phyloP scores from a whole-genome alignment of 2,797 vertebrate genomes.

The Enteromius treurensis region DNA sequence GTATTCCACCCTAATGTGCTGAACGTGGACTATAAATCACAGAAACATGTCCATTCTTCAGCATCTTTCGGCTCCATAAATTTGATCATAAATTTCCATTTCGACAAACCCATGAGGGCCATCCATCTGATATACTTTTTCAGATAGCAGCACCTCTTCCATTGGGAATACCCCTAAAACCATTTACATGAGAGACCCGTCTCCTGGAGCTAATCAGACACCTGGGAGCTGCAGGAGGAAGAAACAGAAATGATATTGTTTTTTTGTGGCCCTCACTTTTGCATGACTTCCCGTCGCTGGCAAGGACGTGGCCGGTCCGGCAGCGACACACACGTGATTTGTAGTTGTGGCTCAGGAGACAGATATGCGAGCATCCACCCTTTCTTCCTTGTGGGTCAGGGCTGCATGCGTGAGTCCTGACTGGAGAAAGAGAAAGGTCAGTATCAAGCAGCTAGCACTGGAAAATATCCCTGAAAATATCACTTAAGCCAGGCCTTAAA shows the following conservation, averaged over 20 bases:
- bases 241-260: not conserved
- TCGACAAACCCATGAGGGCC: constrained; percentile 28
- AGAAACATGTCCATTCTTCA: constrained; percentile 36
- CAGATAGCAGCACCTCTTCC: constrained; percentile 31
- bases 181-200: constrained; percentile 29
- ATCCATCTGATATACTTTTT: constrained; percentile 36
- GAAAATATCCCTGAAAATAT: not conserved
- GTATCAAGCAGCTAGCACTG: not conserved
- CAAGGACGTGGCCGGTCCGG: constrained; percentile 81
- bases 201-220: constrained; percentile 43
- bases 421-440: constrained; percentile 64
- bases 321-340: constrained; percentile 85
- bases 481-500: constrained; percentile 30
- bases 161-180: constrained; percentile 10
- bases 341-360: constrained; percentile 84
- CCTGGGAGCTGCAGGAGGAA: not conserved
- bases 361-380: constrained; percentile 85
- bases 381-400: constrained; percentile 73
- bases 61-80: not conserved
- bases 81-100: constrained; percentile 36
- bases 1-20: constrained; percentile 7
- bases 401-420: constrained; percentile 84
- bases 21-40: constrained; percentile 30
- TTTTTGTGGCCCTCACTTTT: constrained; percentile 77
- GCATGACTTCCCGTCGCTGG: constrained; percentile 82